Conservation (phyloP, 1,140 invertebrate species). For the Stegodyphus mimosarum region DNA sequence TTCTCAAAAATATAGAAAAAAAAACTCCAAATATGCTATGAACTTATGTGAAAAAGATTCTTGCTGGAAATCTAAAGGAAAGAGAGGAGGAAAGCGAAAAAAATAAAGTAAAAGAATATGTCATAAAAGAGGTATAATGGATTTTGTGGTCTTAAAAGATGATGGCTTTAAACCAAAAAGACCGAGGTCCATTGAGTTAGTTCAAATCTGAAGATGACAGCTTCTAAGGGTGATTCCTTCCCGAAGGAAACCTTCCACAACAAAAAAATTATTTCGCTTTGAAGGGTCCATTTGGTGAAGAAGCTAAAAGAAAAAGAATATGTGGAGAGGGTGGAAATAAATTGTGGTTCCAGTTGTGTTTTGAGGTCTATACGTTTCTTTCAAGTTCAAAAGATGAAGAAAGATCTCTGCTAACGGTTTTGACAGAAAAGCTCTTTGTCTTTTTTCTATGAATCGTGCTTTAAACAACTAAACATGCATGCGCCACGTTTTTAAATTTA, state of each 20-base stretch:
- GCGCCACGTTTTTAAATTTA: too few species aligned
- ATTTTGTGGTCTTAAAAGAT: slow-evolving; percentile 59
- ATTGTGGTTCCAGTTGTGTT: slow-evolving; percentile 22
- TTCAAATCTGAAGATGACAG: slow-evolving; percentile 46
- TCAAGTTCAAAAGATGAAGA: neutral
- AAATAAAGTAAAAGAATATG: slow-evolving; percentile 13
- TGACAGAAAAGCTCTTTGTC: too few species aligned
- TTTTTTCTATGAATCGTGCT: too few species aligned
- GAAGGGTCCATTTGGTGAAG: neutral
- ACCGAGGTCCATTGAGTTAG: slow-evolving; percentile 36
- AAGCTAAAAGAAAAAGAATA: neutral
- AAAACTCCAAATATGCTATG: too few species aligned
- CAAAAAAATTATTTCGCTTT: slow-evolving; percentile 22
- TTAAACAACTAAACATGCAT: too few species aligned
- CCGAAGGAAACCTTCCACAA: neutral
- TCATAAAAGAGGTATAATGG: slow-evolving; percentile 49
- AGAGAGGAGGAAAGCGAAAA: too few species aligned
- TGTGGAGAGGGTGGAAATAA: neutral
- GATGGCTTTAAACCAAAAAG: slow-evolving; percentile 51
- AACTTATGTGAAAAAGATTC: too few species aligned
- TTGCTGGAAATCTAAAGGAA: too few species aligned
- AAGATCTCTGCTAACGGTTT: too few species aligned
- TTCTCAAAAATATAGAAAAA: too few species aligned
- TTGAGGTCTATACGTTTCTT: slow-evolving; percentile 20
- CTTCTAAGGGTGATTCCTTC: neutral